A percentile compares a stretch with the other conserved stretches of the same genome.
These are phyloP conservation scores for Oncorhynchus keta DNA, from an alignment of 2,113 vertebrate species.

Conservation along the genomic window DNA sequence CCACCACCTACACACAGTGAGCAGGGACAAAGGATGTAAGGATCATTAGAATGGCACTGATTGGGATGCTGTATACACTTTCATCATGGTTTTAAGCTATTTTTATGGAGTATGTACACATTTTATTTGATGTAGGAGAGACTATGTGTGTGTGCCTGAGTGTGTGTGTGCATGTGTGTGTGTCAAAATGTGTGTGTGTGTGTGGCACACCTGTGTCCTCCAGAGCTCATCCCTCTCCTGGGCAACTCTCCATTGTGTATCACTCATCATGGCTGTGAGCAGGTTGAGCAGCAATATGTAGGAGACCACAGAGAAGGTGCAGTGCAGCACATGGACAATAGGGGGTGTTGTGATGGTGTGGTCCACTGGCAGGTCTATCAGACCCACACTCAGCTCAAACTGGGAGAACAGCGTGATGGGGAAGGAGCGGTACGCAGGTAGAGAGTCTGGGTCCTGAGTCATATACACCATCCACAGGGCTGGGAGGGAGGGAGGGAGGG, in stretches of 20 bases:
- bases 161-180: too few relatives aligned
- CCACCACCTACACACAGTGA: slow-evolving; percentile 79
- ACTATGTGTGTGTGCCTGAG: neutral
- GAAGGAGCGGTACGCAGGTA: slow-evolving; percentile 83
- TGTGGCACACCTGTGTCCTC: slow-evolving; percentile 83
- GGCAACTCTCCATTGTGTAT: slow-evolving; percentile 91
- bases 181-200: neutral
- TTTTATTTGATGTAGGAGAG: neutral
- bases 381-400: slow-evolving; percentile 89
- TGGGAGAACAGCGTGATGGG: slow-evolving; percentile 86
- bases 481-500: slow-evolving; percentile 41
- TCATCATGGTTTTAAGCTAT: neutral
- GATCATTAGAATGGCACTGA: neutral
- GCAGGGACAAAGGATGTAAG: neutral
- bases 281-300: slow-evolving; percentile 89
- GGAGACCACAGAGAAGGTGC: slow-evolving; percentile 83
- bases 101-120: neutral
- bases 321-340: slow-evolving; percentile 82
- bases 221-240: slow-evolving; percentile 91
- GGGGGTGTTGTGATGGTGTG: slow-evolving; percentile 80
- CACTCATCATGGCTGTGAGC: slow-evolving; percentile 96
- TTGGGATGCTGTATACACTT: neutral
- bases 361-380: slow-evolving; percentile 90
- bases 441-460: slow-evolving; percentile 78
- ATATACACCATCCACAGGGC: slow-evolving; percentile 92